A percentile compares a stretch with the other conserved stretches of the same genome.
Evolutionary conservation across 2,888 invertebrate species (phyloP).

Genomic region (Meliscaeva auricollis): DNA sequence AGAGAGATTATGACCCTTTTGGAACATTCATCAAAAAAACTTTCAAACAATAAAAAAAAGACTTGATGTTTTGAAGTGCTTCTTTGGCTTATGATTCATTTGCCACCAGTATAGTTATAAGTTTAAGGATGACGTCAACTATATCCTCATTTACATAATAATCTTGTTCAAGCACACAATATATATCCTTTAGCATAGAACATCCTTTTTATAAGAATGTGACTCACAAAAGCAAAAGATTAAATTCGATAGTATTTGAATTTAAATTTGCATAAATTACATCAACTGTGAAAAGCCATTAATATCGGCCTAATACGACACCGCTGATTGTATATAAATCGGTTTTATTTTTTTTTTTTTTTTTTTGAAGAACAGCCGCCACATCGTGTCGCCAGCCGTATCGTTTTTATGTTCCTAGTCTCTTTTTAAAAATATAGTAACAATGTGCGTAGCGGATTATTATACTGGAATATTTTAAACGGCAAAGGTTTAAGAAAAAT

Average conservation of each 20-base stretch:
- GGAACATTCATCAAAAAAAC: no score
- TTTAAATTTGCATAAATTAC: constrained; percentile 54
- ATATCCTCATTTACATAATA: constrained; percentile 37
- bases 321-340: constrained; percentile 63
- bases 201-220: not conserved
- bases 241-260: constrained; percentile 38
- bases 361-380: constrained; percentile 44
- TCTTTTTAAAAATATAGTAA: constrained; percentile 10
- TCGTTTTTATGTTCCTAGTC: not conserved
- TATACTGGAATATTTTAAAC: constrained; percentile 51
- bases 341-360: constrained; percentile 49
- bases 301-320: constrained; percentile 69
- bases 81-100: constrained; percentile 30
- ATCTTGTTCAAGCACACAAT: constrained; percentile 7
- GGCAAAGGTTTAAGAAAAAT: constrained; percentile 56
- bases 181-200: constrained; percentile 7
- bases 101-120: not conserved
- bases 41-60: not conserved
- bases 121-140: constrained; percentile 12
- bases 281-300: constrained; percentile 53
- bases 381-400: not conserved
- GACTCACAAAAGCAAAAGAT: constrained; percentile 15
- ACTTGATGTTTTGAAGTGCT: constrained; percentile 17
- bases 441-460: constrained; percentile 57
- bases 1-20: no score